Base-by-base conservation (phyloP, 2,797 vertebrate species). In the Knipowitschia caucasica region DNA sequence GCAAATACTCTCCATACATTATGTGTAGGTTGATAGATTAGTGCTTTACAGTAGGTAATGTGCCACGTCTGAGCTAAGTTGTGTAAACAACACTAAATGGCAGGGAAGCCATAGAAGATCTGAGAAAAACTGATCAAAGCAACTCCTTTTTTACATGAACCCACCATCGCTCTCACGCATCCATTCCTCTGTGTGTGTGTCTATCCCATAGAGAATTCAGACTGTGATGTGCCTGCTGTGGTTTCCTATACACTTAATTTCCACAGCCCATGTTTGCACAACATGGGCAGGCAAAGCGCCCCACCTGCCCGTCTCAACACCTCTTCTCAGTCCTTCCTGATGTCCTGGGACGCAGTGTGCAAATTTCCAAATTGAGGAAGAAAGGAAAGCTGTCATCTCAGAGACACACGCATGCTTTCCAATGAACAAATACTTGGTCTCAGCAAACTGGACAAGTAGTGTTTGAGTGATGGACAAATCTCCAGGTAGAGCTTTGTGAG, bases 71-170 rank as follows among this genome's bases (percentile, higher is more conserved):
- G 50, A 75, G 67, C 18, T 69, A 29, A 73, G 81, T 86, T 86
- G 74, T 86, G 83, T 86, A 82, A 86, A 86, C 82, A 84, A 25
- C 7, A 50, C 51, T 77, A 78, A 86, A 84, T 77, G 67, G 75
- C 67, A 69, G 75, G 71, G 81, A 83, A 75, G 78, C 77, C 69
- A 68, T 68, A 53, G 49, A 72, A 82, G 74, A 85, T 87, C 85
- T 83, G 73, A 82, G 67, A 76, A 67, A 68, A 73, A 53, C 71
- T 84, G 84, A 88, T 88, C 86, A 88, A 89, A 89, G 86, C 67
- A 35, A 15, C 54, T 68, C 80, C 77, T 73, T 68, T 81, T 79
- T 75, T 69, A 9, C 80, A 69, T 69, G 58, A 67, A 82, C 70
- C 65, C 70, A 6, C 69, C 78, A 73, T 85, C 73, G 76, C 72